Base-by-base conservation (phyloP, 37 sponge, comb jelly and placozoan species). In the Aplysina aerophoba region DNA sequence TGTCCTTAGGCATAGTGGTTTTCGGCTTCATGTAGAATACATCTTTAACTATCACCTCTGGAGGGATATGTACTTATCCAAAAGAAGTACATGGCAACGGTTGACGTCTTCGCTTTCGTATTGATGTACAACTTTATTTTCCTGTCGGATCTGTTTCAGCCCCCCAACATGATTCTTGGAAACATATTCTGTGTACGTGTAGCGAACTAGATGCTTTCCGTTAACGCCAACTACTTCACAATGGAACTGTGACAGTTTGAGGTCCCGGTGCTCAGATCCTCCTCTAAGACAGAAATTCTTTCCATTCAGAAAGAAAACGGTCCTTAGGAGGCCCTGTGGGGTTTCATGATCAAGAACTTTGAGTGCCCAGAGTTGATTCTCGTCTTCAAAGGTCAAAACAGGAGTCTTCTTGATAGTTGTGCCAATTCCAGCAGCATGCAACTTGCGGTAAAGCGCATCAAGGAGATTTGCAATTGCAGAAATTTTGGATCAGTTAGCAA, bases 271-370 rank as follows among this genome's bases (percentile, higher is more conserved):
- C 37, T 59, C 66, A 12, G 22, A 65, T 4, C 89, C 80, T 14
- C 89, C 84, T 58, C 68, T 41, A 57, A 88, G 62, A 34, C 85
- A 83, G 55, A 88, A 88, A 44, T 34, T 88, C 34, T 83, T 88
- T 21, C 89, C 89, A 79, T 88, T 88, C 22, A 77, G 25, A 40
- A 83, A 88, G 59, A 88, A 88, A 27, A 88, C 89, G 38, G 84
- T 79, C 30, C 65, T 64, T 31, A 88, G 59, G 19, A 84, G 79
- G 8, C 66, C 66, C 27, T 65, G 66, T 65, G 66, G 66, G 22
- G 66, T 65, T 30, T 65, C 66, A 11, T 25, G 66, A 16, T 65
- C 66, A 30, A 65, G 66, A 30, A 16, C 66, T 65, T 65, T 65
- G 11, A 30, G 27, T 65, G 66, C 12, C 66, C 66, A 65, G 30